Evolutionary conservation across 2,797 vertebrate species (phyloP).

Genomic region (Myotis pilosus): DNA sequence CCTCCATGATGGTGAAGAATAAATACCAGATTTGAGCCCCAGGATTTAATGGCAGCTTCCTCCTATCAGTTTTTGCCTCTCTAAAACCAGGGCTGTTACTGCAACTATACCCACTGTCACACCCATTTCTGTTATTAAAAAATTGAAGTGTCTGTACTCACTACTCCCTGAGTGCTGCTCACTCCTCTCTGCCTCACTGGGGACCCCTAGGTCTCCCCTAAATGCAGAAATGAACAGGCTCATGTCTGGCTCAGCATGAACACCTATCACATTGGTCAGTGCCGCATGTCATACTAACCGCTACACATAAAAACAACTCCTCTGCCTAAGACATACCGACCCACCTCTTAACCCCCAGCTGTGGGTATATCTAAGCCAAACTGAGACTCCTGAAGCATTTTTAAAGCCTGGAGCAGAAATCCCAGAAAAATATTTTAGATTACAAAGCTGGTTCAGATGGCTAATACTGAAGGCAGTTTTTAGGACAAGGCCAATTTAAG

Average conservation of each 20-base stretch:
- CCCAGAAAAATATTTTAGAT: neutral
- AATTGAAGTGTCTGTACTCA: neutral
- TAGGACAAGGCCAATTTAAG: slow-evolving; percentile 29
- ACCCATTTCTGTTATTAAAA: neutral
- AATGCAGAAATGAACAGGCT: neutral
- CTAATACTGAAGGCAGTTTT: neutral
- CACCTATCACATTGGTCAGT: neutral
- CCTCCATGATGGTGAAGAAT: neutral
- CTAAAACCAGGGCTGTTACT: neutral
- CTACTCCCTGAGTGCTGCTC: neutral
- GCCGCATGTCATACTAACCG: neutral
- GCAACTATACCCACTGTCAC: neutral
- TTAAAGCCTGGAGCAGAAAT: neutral
- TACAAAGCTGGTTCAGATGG: neutral
- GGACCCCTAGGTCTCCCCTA: neutral
- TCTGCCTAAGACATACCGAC: neutral
- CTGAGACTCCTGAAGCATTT: neutral
- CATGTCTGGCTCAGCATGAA: neutral
- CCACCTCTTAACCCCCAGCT: neutral
- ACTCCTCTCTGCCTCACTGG: neutral
- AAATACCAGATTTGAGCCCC: neutral
- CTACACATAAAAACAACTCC: neutral
- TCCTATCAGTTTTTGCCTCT: neutral
- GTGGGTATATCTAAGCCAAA: neutral
- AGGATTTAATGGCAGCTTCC: neutral